Conservation (phyloP, 2,888 invertebrate species). For the Drosophila stalkeri region DNA sequence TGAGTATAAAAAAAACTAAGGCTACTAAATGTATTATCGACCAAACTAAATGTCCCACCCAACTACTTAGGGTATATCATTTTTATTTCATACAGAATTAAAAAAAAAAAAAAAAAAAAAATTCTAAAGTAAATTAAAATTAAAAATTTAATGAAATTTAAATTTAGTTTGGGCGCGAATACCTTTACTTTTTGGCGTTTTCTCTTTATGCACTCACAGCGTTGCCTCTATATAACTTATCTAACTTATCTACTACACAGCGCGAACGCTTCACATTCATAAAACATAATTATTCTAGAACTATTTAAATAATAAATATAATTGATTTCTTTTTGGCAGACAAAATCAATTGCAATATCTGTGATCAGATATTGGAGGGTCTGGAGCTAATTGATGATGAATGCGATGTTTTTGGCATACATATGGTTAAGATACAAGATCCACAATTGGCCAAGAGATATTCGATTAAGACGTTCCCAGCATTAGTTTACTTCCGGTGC, state of each 20-base stretch:
- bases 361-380: constrained; percentile 95
- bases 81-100: background rate
- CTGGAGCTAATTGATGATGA: constrained; percentile 96
- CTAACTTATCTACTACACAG: constrained; percentile 35
- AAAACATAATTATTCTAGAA: background rate
- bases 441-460: constrained; percentile 95
- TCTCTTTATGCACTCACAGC: constrained; percentile 53
- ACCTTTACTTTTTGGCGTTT: constrained; percentile 83
- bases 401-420: constrained; percentile 96
- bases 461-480: constrained; percentile 97
- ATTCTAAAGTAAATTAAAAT: background rate
- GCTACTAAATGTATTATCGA: constrained; percentile 67
- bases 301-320: background rate
- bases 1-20: constrained; percentile 34
- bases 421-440: constrained; percentile 96
- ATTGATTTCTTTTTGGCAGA: constrained; percentile 86
- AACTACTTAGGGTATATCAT: background rate
- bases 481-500: constrained; percentile 94
- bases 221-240: constrained; percentile 43
- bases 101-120: background rate
- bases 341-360: constrained; percentile 96
- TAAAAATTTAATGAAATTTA: constrained; percentile 1
- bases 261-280: constrained; percentile 37
- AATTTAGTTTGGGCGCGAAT: constrained; percentile 83
- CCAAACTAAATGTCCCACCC: constrained; percentile 75